These are phyloP conservation scores for Saguinus midas DNA, from an alignment of 2,113 vertebrate genomes.

Conservation along the genomic window DNA sequence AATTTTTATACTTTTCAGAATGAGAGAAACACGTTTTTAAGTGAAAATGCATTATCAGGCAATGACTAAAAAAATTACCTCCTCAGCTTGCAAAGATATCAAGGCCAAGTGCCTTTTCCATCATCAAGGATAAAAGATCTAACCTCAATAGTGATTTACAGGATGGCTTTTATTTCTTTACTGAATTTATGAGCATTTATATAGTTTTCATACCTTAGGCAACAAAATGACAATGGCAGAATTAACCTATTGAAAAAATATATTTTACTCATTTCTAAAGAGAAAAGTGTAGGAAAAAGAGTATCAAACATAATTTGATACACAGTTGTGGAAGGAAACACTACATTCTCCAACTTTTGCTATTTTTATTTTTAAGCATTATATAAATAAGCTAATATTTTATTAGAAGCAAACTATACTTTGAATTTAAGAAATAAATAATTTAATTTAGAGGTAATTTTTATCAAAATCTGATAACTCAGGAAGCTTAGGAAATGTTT, in stretches of 20 bases:
- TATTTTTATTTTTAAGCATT: not conserved
- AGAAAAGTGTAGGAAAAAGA: not conserved
- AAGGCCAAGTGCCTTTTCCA: not conserved
- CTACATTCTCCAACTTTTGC: not conserved
- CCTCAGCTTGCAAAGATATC: not conserved
- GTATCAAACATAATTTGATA: not conserved
- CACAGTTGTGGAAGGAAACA: not conserved
- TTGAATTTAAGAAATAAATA: not conserved
- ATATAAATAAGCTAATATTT: not conserved
- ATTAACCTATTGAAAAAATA: constrained; percentile 21
- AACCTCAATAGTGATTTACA: constrained; percentile 16
- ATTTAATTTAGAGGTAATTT: not conserved
- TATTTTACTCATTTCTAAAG: constrained; percentile 2
- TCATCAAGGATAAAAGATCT: not conserved
- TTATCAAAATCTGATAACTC: not conserved
- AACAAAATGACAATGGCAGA: not conserved
- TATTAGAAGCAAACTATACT: not conserved
- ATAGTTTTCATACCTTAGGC: constrained; percentile 18
- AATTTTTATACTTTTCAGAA: not conserved
- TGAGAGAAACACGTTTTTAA: not conserved
- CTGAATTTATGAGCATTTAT: constrained; percentile 5
- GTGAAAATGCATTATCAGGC: not conserved
- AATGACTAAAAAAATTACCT: not conserved
- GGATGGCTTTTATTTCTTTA: constrained; percentile 18
- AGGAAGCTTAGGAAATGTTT: not conserved